A percentile compares a stretch with the other conserved stretches of the same genome.
Conservation (phyloP, 1,140 invertebrate species). For the Camponotus pennsylvanicus region DNA sequence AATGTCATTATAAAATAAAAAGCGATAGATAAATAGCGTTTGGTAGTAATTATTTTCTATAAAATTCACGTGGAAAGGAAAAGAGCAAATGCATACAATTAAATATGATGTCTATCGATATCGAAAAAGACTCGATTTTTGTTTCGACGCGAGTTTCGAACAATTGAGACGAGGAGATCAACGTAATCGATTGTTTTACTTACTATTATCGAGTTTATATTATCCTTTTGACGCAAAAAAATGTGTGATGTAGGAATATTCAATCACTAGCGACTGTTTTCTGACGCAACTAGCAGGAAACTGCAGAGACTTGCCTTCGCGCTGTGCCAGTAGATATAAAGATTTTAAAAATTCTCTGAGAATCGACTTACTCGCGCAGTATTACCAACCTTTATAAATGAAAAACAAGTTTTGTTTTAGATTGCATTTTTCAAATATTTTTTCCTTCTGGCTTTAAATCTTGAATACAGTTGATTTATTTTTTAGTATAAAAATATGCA, state of each 20-base stretch:
- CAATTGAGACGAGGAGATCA: background rate
- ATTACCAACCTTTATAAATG: constrained; percentile 27
- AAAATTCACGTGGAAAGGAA: background rate
- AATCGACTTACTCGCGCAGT: constrained; percentile 11
- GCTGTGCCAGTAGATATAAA: constrained; percentile 31
- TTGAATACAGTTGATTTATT: too few species aligned
- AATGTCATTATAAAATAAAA: background rate
- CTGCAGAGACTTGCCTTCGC: constrained; percentile 34
- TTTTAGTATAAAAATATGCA: too few species aligned
- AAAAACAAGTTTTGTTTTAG: background rate
- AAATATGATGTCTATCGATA: background rate
- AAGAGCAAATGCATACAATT: background rate
- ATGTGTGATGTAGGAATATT: background rate
- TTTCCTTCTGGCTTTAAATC: too few species aligned
- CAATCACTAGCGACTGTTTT: constrained; percentile 16
- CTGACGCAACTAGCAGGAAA: constrained; percentile 22
- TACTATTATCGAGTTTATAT: background rate
- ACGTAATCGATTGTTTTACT: background rate
- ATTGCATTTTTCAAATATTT: too few species aligned
- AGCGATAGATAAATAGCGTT: background rate
- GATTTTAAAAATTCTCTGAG: constrained; percentile 40
- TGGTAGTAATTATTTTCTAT: background rate
- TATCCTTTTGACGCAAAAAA: background rate
- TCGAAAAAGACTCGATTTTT: background rate
- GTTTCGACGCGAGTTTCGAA: background rate